Evolutionary conservation across 2,797 vertebrate species (phyloP), one percentile per base, ranked within the genome.

Genomic region (Protonibea diacanthus): DNA sequence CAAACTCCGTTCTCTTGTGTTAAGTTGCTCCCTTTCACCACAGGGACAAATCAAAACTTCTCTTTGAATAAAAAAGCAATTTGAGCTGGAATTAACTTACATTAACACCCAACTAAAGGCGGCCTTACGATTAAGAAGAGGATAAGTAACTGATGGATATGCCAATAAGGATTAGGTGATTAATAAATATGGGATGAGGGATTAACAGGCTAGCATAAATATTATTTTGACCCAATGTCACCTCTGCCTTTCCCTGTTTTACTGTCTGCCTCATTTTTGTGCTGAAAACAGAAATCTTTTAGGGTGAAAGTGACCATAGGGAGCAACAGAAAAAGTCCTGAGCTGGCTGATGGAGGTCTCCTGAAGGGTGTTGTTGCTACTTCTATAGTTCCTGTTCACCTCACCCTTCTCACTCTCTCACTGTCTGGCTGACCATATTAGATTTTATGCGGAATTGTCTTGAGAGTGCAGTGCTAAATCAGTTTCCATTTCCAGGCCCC

Each of bases 371-470:
- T 77, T 81, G 83, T 76, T 74, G 78, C 70, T 76, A 84, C 87
- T 83, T 90, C 86, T 82, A 86, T 78, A 82, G 65, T 72, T 87
- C 59, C 80, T 78, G 72, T 85, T 79, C 70, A 61, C 78, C 77
- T 83, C 61, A 29, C 51, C 25, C 67, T 40, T 52, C 65, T 65
- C 27, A 9, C 51, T 27, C 66, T 58, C 75, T 55, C 42, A 29
- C 58, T 57, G 75, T 85, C 72, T 70, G 58, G 59, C 90, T 12
- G 63, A 72, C 83, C 62, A 80, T 93, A 92, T 94, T 92, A 91
- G 84, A 92, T 94, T 91, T 90, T 91, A 82, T 84, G 71, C 59
- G 42, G 86, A 92, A 88, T 83, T 89, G 92, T 93, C 94, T 92
- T 87, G 88, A 88, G 92, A 94, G 91, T 76, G 74, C 76, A 56